phyloP scores from a whole-genome alignment of 2,797 vertebrate genomes.

The Tenualosa thibaudeaui region DNA sequence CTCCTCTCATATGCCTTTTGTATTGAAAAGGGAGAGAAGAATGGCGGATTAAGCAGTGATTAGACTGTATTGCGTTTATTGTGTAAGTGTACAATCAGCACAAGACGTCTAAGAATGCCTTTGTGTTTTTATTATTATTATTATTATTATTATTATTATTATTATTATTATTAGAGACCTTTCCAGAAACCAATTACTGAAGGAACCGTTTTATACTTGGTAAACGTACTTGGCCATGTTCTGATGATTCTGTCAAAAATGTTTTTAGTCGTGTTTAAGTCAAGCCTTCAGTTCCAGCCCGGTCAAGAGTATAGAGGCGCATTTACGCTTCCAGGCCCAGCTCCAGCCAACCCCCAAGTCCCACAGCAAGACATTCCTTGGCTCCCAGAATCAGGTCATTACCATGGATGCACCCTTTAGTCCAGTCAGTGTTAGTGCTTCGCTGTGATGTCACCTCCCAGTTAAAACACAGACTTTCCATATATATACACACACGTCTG shows the following conservation, averaged over 20 bases:
- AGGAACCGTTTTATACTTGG: too few relatives aligned
- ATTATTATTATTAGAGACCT: too few relatives aligned
- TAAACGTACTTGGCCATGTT: too few relatives aligned
- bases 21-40: not conserved
- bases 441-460: constrained; percentile 3
- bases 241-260: too few relatives aligned
- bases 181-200: too few relatives aligned
- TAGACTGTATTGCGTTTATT: not conserved
- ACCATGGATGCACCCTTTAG: constrained; percentile 4
- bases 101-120: too few relatives aligned
- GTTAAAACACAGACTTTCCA: not conserved
- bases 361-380: constrained; percentile 4
- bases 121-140: too few relatives aligned
- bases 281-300: not conserved
- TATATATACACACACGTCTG: not conserved
- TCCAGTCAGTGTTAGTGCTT: not conserved
- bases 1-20: not conserved
- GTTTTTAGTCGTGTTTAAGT: not conserved
- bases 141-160: too few relatives aligned
- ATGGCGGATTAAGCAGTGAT: not conserved
- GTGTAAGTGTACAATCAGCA: not conserved
- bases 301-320: not conserved
- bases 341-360: not conserved
- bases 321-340: not conserved
- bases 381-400: constrained; percentile 14